Evolutionary conservation across 2,797 vertebrate species (phyloP).

Genomic region (Alca torda): DNA sequence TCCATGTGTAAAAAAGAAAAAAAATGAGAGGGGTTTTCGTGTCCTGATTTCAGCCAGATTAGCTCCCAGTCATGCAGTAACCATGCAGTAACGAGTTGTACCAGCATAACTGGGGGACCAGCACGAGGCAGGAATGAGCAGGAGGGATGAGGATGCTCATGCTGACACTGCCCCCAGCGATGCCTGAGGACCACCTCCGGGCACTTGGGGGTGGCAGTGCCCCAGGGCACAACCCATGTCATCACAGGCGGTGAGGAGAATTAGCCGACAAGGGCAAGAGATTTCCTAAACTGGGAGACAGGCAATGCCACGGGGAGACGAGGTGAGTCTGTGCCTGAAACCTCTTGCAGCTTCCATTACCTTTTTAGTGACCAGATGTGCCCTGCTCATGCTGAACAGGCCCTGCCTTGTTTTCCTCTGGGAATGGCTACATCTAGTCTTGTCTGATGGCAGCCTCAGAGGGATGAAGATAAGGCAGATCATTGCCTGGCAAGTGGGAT

Average conservation of each 20-base stretch:
- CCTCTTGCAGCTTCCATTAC: neutral
- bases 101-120: neutral
- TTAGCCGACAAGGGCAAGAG: neutral
- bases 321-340: constrained; percentile 21
- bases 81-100: neutral
- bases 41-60: constrained; percentile 9
- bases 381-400: neutral
- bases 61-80: neutral
- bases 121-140: neutral
- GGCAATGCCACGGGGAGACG: neutral
- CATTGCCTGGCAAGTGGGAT: neutral
- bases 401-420: neutral
- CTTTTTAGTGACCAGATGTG: neutral
- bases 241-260: neutral
- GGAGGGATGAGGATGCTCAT: neutral
- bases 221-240: neutral
- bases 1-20: neutral
- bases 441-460: neutral
- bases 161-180: accelerated
- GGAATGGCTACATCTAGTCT: neutral
- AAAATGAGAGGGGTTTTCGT: neutral
- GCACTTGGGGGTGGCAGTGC: neutral
- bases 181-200: neutral
- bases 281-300: neutral
- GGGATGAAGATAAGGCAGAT: neutral